A percentile compares a stretch with the other conserved stretches of the same genome.
Conservation (phyloP, 2,888 invertebrate species). For the Orthosia incerta region DNA sequence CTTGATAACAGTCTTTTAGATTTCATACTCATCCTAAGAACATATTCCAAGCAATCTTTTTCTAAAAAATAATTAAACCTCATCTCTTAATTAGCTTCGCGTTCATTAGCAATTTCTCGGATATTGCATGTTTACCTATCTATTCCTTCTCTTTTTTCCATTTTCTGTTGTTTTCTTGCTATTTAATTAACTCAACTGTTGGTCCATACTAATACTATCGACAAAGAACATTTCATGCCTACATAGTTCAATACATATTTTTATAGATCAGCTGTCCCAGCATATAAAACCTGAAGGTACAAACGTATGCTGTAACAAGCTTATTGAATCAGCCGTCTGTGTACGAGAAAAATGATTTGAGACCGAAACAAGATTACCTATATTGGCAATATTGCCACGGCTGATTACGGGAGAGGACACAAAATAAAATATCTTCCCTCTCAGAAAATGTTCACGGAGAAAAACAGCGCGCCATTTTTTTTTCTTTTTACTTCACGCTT, state of each 20-base stretch:
- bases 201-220: not conserved
- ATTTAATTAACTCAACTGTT: slow-evolving; percentile 13
- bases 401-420: slow-evolving; percentile 61
- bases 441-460: slow-evolving; percentile 54
- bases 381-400: slow-evolving; percentile 66
- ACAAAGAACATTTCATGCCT: slow-evolving; percentile 1
- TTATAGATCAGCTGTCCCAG: slow-evolving; percentile 28
- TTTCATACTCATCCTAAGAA: not conserved
- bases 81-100: slow-evolving; percentile 12
- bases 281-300: slow-evolving; percentile 42
- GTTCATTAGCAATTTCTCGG: slow-evolving; percentile 37
- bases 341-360: slow-evolving; percentile 65
- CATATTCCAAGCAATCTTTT: slow-evolving; percentile 1
- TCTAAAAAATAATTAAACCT: not conserved
- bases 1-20: not conserved
- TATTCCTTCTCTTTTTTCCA: slow-evolving; percentile 5
- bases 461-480: slow-evolving; percentile 37
- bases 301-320: slow-evolving; percentile 55
- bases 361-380: slow-evolving; percentile 65
- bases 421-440: slow-evolving; percentile 56
- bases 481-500: slow-evolving; percentile 40
- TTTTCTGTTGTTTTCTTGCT: slow-evolving; percentile 29
- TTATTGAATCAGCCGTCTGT: slow-evolving; percentile 66
- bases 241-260: not conserved
- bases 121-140: slow-evolving; percentile 28